A percentile compares a stretch with the other conserved stretches of the same genome.
phyloP scores from a whole-genome alignment of 2,797 vertebrate genomes.

The Trachops cirrhosus region DNA sequence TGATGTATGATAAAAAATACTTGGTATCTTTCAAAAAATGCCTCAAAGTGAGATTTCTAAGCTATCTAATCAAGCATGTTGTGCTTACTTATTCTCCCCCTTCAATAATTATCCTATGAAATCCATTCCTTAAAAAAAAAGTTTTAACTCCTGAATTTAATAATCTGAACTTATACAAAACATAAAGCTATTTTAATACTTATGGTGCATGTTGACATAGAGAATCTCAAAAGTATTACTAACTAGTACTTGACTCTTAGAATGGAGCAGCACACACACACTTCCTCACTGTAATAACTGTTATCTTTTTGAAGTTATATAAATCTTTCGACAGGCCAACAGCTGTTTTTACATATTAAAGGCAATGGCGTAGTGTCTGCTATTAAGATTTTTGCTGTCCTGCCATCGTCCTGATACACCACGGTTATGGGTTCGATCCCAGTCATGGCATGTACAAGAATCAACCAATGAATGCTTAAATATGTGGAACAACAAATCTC shows the following conservation, averaged over 20 bases:
- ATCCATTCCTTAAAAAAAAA: slow-evolving; percentile 12
- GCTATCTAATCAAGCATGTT: neutral
- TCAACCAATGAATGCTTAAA: neutral
- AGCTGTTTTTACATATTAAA: slow-evolving; percentile 43
- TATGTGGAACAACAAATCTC: neutral
- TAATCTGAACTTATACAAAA: slow-evolving; percentile 10
- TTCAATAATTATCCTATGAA: slow-evolving; percentile 38
- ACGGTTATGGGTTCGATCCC: neutral
- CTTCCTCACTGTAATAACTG: neutral
- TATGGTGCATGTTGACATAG: neutral
- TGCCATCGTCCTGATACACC: neutral
- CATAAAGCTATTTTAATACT: slow-evolving; percentile 17
- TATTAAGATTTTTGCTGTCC: slow-evolving; percentile 39
- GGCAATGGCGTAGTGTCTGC: neutral
- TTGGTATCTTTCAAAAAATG: neutral
- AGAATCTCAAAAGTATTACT: neutral
- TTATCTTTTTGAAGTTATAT: slow-evolving; percentile 10
- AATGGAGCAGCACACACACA: neutral
- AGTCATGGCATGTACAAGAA: neutral
- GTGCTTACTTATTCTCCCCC: neutral
- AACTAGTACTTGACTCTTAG: neutral
- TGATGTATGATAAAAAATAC: neutral
- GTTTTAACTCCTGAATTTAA: slow-evolving; percentile 26
- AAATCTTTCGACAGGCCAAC: neutral
- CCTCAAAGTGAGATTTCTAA: slow-evolving; percentile 3